phyloP scores from a whole-genome alignment of 1,140 invertebrate species.

The Spodoptera frugiperda region DNA sequence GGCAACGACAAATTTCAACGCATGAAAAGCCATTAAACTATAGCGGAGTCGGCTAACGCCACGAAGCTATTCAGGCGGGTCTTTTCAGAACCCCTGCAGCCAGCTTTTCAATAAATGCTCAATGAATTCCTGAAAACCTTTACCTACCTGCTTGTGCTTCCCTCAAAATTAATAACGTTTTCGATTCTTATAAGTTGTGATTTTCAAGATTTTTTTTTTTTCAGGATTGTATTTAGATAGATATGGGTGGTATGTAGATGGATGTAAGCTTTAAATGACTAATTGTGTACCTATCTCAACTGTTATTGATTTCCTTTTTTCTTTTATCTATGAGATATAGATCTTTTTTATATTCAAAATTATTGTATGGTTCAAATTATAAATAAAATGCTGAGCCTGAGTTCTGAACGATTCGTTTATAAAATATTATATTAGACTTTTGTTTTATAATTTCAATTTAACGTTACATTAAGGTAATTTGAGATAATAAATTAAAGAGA shows the following conservation, averaged over 20 bases:
- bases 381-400: too few relatives aligned
- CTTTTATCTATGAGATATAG: too few relatives aligned
- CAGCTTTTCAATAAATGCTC: constrained; percentile 71
- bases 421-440: too few relatives aligned
- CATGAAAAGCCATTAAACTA: constrained; percentile 52
- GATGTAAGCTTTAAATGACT: not conserved
- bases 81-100: constrained; percentile 67
- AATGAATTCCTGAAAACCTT: constrained; percentile 64
- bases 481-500: too few relatives aligned
- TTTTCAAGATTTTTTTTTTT: not conserved
- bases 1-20: constrained; percentile 40
- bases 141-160: constrained; percentile 55
- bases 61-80: constrained; percentile 49
- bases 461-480: too few relatives aligned
- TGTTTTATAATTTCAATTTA: too few relatives aligned
- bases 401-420: too few relatives aligned
- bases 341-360: too few relatives aligned
- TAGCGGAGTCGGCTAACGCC: constrained; percentile 48
- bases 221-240: not conserved
- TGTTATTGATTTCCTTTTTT: too few relatives aligned
- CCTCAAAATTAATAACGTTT: constrained; percentile 65
- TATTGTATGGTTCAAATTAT: too few relatives aligned
- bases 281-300: too few relatives aligned
- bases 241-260: not conserved
- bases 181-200: constrained; percentile 43